Conservation (phyloP, 1,140 invertebrate species). For the Brachionus plicatilis region DNA sequence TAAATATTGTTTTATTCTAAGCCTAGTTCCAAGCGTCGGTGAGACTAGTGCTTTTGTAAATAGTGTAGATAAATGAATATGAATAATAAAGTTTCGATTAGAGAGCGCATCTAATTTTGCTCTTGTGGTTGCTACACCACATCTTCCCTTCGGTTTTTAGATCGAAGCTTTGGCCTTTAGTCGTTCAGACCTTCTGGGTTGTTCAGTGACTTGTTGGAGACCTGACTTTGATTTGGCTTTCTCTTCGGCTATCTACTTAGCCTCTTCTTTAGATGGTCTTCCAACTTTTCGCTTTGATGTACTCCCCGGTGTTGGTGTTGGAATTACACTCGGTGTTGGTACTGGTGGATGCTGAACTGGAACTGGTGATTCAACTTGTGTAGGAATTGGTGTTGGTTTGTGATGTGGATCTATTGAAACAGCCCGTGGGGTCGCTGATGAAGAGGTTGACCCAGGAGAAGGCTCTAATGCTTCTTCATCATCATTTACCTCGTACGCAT, state of each 20-base stretch:
- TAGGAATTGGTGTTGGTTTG: not conserved
- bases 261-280: not conserved
- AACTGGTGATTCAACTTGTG: not conserved
- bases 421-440: not conserved
- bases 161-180: not conserved
- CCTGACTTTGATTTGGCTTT: no score
- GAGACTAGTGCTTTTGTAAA: no score
- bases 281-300: not conserved
- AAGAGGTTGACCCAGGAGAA: no score
- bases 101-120: not conserved
- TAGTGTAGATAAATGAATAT: not conserved
- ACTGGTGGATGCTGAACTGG: not conserved
- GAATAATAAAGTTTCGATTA: not conserved
- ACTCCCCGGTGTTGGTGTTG: not conserved
- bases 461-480: no score
- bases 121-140: slow-evolving; percentile 22
- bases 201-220: not conserved
- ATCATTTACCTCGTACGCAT: not conserved
- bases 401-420: no score
- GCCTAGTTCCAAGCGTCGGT: no score
- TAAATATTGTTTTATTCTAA: no score
- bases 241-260: not conserved
- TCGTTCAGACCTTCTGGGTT: not conserved
- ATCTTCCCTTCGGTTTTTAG: not conserved
- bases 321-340: not conserved